Conservation (phyloP, 1,140 invertebrate genomes). For the Drosophila albomicans region DNA sequence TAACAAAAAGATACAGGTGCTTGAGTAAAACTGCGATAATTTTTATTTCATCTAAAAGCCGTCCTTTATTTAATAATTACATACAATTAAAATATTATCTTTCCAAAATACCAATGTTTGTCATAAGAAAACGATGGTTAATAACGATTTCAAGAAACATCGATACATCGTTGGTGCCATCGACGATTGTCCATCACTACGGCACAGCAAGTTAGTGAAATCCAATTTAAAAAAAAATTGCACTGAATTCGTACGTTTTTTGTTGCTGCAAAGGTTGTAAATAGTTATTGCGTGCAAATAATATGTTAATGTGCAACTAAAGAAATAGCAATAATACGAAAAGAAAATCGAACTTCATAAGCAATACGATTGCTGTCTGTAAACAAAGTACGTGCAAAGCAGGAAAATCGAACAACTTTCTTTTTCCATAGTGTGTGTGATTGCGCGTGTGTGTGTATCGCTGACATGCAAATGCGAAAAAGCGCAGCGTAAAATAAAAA, state of each 20-base stretch:
- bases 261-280: constrained; percentile 50
- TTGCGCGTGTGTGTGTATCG: constrained; percentile 33
- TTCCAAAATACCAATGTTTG: not conserved
- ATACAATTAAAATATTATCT: no score
- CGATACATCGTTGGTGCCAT: no score
- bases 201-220: constrained; percentile 45
- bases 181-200: not conserved
- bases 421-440: constrained; percentile 61
- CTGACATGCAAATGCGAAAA: constrained; percentile 55
- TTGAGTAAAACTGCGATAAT: no score
- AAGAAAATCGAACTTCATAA: constrained; percentile 19
- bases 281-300: constrained; percentile 33
- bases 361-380: constrained; percentile 38
- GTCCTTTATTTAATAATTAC: no score
- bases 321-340: constrained; percentile 41
- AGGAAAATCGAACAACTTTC: constrained; percentile 81
- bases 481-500: constrained; percentile 48
- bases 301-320: constrained; percentile 36
- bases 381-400: constrained; percentile 37
- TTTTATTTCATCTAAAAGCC: no score
- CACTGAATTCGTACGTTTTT: constrained; percentile 43
- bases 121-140: no score
- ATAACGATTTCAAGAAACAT: no score
- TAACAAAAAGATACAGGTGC: no score
- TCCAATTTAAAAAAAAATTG: constrained; percentile 56